Evolutionary conservation across 2,888 invertebrate species (phyloP), one percentile per base, ranked within the genome.

Genomic region (Caenorhabditis parvicauda): DNA sequence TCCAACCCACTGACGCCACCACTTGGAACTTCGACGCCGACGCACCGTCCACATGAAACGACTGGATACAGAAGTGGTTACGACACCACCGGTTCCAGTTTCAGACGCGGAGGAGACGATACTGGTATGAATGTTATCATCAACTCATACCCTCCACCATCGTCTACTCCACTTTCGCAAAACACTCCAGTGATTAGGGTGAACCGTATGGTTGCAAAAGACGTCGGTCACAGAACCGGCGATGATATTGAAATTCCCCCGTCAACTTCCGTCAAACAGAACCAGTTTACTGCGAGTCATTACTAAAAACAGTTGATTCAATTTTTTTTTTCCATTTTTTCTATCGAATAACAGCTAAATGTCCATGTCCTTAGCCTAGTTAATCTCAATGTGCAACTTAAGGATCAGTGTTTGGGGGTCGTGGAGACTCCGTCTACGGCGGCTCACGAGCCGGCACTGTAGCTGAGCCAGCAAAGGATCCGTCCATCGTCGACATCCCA

Each of bases 1-100:
- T 79, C 79, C 6, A 79, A 79, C 48, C 79, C 79, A 28, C 58
- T 79, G 58, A 79, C 79, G n/a, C 79, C 79, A 19, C 79, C 79
- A 35, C 67, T 76, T n/a, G 77, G 77, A 47, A 70, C 75, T 7
- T 80, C 79, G 3, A 79, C 79, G 1, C 79, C 79, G 5, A 72
- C 75, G 19, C 74, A 72, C 39, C 59, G 66, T 21, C 61, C 55
- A 38, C 57, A 53, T 37, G 38, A 57, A 24, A 48, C 54, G 14
- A 43, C 43, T 1, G 65, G 66, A 54, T 64, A 61, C 54, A 39
- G 58, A 38, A 59, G 59, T 25, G 61, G 55, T 17, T 55, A 59
- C 24, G 61, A 62, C 22, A 29, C 39, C n/a, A 52, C 57, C 22
- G 54, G 58, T 21, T 49, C 55, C 52, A 54, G 53, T 51, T 61